Base-by-base conservation (phyloP, 2,797 vertebrate genomes). In the Cetoscarus ocellatus region DNA sequence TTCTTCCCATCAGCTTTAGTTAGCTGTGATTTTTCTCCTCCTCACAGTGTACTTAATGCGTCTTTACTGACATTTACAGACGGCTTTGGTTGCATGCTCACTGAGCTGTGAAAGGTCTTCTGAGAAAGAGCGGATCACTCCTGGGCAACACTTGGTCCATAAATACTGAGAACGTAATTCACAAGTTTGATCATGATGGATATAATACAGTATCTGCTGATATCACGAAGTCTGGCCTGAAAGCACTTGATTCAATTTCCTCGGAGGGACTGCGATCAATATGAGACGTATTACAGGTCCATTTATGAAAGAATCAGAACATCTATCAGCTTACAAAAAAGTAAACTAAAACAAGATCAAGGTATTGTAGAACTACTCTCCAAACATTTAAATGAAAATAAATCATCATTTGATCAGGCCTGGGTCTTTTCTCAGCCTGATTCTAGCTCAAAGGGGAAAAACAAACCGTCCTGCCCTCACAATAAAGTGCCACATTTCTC, bases 11-110 rank as follows among this genome's bases (percentile, higher is more conserved):
- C 52, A 27, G 49, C 52, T 70, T 39, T 44, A 27, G 18, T 38
- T 47, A 47, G 61, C 48, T 55, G 48, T 56, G 39, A 73, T 44
- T 15, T 48, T 67, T 54, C 40, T 27, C 27, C 27, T 27, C 49
- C 48, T 48, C 75, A 44, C 40, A 49, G 45, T 63, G 59, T 35
- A 40, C 40, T 66, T 79, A 80, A 63, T 40, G 57, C 70, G 55
- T 67, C 52, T 71, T 68, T 51, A 60, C 70, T 81, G 84, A 87
- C 86, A 86, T 81, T 86, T 78, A 70, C 75, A 63, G 82, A 87
- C 65, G 73, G 84, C 73, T 72, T 83, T 55, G 39, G 53, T 78
- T 78, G 62, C 35, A 56, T 66, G 70, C 82, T 79, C 69, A 71
- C 66, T 81, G 74, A 83, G 62, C 77, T 84, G 75, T 74, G 67